Evolutionary conservation across 2,797 vertebrate genomes (phyloP).

Genomic region (Anolis apletophallus): DNA sequence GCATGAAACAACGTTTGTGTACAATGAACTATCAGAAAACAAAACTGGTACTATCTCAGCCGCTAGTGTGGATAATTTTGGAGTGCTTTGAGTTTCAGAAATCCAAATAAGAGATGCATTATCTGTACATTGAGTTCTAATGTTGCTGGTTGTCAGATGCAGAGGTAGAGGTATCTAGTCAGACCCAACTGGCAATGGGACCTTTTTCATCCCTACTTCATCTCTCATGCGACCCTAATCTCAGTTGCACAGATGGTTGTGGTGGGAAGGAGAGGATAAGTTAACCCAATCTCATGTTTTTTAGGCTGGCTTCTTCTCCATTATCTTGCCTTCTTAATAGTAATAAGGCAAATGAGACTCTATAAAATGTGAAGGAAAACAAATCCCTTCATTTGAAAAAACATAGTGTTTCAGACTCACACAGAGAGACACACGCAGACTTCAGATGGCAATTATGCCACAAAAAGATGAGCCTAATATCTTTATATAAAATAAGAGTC

Average conservation of each 20-base stretch:
- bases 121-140: neutral
- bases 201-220: neutral
- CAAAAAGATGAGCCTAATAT: neutral
- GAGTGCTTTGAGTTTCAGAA: too few species aligned
- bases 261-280: neutral
- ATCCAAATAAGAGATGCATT: too few species aligned
- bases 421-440: too few species aligned
- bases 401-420: too few species aligned
- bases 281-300: neutral
- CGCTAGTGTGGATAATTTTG: too few species aligned
- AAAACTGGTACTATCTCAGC: too few species aligned
- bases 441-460: too few species aligned
- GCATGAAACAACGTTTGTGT: too few species aligned
- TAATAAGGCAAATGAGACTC: neutral
- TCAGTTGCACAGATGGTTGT: neutral
- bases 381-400: neutral
- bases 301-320: neutral
- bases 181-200: neutral
- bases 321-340: neutral
- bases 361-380: neutral
- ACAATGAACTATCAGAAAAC: too few species aligned
- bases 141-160: neutral
- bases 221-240: too few species aligned
- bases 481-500: neutral
- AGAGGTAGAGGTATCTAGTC: too few species aligned